Conservation (phyloP, 2,888 invertebrate genomes). For the Aradus depressus region DNA sequence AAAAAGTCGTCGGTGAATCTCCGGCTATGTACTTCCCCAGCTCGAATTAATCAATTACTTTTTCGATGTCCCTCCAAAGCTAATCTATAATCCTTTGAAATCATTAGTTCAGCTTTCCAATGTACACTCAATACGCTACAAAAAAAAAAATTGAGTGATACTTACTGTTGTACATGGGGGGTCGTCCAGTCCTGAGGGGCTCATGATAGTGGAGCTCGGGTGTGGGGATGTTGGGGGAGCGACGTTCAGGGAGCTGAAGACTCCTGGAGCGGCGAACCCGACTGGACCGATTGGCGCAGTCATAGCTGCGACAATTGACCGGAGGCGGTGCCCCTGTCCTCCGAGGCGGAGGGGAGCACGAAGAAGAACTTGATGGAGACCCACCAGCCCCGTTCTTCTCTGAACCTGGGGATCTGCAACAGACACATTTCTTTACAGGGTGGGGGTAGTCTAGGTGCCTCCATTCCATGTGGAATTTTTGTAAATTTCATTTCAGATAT, state of each 20-base stretch:
- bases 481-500: too few relatives aligned
- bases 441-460: too few relatives aligned
- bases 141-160: too few relatives aligned
- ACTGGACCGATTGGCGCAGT: conserved; percentile 27
- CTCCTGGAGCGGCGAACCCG: conserved; percentile 47
- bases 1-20: not conserved
- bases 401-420: conserved; percentile 35
- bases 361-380: conserved; percentile 44
- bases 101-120: not conserved
- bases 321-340: conserved; percentile 7
- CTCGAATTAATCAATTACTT: too few relatives aligned
- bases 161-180: conserved; percentile 11
- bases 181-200: conserved; percentile 2
- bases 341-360: conserved; percentile 8
- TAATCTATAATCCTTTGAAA: not conserved
- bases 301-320: conserved; percentile 11
- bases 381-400: conserved; percentile 44
- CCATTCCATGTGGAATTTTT: too few relatives aligned
- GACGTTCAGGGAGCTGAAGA: conserved; percentile 50
- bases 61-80: too few relatives aligned
- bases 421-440: too few relatives aligned
- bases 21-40: too few relatives aligned
- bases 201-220: conserved; percentile 7
- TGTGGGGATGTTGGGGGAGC: conserved; percentile 34
- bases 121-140: too few relatives aligned